Base-by-base conservation (phyloP, 2,113 vertebrate species). In the Myotis brandtii region DNA sequence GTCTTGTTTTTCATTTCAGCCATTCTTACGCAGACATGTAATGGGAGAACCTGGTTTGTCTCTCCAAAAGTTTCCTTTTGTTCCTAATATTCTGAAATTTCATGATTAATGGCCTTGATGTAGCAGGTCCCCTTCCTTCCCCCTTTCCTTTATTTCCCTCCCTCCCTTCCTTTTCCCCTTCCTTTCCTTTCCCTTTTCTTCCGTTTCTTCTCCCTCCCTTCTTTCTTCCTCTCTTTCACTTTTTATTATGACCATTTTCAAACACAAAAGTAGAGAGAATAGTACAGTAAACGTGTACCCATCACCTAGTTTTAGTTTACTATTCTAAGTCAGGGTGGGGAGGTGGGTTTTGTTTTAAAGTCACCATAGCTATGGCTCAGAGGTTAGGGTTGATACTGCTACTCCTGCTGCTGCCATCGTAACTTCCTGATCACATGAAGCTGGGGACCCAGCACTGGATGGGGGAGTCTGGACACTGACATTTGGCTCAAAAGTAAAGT, bases 181-280 rank as follows among this genome's bases (percentile, higher is more conserved):
- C 32, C 27, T n/a, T 37, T 27, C 13, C 18, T 40, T 8, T 25
- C 14, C 18, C 43, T 59, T 20, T 32, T 20, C 5, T 7, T 3
- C 48, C 16, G 9, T 43, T 46, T 9, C n/a, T 46, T 59, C n/a
- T 10, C 16, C 17, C 12, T 50, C 2, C 23, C 14, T 59, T 5
- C n/a, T 73, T 69, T 9, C n/a, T 86, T 52, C n/a, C 52, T 89
- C 64, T 52, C 17, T 82, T 85, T 91, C 46, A 27, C n/a, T 95
- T 95, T 64, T 59, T 85, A 46, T 80, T 66, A 62, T 73, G 85
- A 83, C 70, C 30, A 75, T 94, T 86, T 79, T 89, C 5, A 95
- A 86, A 88, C 40, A 62, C 64, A 46, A 72, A 85, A 70, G 17
- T 82, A 66, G 32, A 92, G 17, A 37, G 48, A 86, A 43, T 25